These are phyloP conservation scores for Bettongia penicillata DNA, from an alignment of 2,113 vertebrate genomes.

Conservation along the genomic window DNA sequence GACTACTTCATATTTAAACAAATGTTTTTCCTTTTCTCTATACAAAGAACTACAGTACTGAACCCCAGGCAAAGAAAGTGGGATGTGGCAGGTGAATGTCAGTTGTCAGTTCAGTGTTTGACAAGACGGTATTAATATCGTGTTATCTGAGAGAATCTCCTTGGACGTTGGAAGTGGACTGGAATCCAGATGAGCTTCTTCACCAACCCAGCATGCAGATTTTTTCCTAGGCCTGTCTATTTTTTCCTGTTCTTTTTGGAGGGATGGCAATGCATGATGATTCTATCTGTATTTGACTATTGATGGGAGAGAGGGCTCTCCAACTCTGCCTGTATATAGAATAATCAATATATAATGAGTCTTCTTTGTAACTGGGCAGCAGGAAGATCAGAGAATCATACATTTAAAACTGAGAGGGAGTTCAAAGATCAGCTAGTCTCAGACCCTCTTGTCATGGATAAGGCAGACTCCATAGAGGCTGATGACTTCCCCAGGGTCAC, in stretches of 20 bases:
- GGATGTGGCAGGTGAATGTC: neutral
- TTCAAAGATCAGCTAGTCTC: neutral
- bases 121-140: too few species aligned
- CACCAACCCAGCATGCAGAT: neutral
- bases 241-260: neutral
- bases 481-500: neutral
- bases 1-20: conserved; percentile 75
- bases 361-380: neutral
- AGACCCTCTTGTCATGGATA: neutral
- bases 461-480: neutral
- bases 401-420: neutral
- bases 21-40: conserved; percentile 61
- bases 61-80: too few species aligned
- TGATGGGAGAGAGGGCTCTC: neutral
- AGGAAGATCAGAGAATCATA: neutral
- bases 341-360: neutral
- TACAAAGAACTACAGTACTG: conserved; percentile 45
- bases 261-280: conserved; percentile 16
- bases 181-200: too few species aligned
- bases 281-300: neutral
- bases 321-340: neutral
- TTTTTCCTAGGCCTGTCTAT: conserved; percentile 24
- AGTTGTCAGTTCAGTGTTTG: too few species aligned
- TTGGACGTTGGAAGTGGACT: neutral
- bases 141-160: neutral